Conservation (phyloP, 2,888 invertebrate genomes). For the Cynaeus angustus region DNA sequence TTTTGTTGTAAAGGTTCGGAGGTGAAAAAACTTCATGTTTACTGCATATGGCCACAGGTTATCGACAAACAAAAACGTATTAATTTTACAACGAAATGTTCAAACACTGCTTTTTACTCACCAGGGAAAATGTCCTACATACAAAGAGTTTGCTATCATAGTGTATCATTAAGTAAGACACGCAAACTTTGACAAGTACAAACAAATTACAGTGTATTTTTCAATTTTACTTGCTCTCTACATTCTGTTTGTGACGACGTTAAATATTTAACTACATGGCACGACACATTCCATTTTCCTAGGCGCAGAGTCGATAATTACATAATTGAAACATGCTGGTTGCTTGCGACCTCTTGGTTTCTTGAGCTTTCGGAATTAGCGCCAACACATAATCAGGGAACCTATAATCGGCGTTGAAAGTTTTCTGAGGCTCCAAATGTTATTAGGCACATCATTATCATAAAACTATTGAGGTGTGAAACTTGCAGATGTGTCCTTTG, state of each 20-base stretch:
- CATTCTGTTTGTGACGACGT: slow-evolving; percentile 45
- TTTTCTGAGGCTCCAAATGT: background rate
- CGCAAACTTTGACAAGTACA: slow-evolving; percentile 47
- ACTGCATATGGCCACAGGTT: slow-evolving; percentile 6
- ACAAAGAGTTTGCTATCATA: slow-evolving; percentile 39
- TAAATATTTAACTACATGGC: slow-evolving; percentile 43
- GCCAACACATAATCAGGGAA: background rate
- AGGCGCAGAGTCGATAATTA: slow-evolving; percentile 29
- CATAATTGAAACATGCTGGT: slow-evolving; percentile 27
- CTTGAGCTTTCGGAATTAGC: slow-evolving; percentile 10
- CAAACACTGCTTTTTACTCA: slow-evolving; percentile 26
- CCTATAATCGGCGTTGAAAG: background rate
- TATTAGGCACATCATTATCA: slow-evolving; percentile 1
- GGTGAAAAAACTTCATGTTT: background rate
- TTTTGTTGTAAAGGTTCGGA: background rate
- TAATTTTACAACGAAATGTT: slow-evolving; percentile 27
- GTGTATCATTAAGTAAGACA: slow-evolving; percentile 46
- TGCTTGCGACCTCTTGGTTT: slow-evolving; percentile 16
- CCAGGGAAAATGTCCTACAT: slow-evolving; percentile 23
- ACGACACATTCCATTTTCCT: slow-evolving; percentile 42
- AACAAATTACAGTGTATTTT: slow-evolving; percentile 47
- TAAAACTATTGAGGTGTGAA: background rate
- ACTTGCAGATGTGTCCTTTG: background rate
- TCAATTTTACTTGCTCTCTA: slow-evolving; percentile 44
- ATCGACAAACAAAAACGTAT: slow-evolving; percentile 36